A percentile compares a stretch with the other conserved stretches of the same genome.
Evolutionary conservation across 2,888 invertebrate genomes (phyloP).

Genomic region (Leucophora obtusa): DNA sequence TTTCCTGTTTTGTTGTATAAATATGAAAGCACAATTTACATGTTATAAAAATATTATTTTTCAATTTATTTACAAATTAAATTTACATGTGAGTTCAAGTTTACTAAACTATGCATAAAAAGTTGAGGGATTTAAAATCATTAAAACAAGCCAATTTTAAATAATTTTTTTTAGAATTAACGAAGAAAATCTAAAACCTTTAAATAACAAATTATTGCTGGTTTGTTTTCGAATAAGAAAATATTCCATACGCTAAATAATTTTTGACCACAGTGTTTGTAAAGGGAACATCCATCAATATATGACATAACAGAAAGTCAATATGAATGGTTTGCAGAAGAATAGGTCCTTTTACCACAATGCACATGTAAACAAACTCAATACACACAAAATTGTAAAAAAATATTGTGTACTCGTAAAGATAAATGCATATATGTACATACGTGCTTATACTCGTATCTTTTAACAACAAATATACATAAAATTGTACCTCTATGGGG

Average conservation of each 20-base stretch:
- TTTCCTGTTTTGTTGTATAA: too few relatives aligned
- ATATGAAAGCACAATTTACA: not conserved
- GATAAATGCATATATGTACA: not conserved
- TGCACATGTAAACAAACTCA: not conserved
- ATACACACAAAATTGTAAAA: not conserved
- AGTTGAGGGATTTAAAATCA: too few relatives aligned
- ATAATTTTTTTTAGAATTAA: too few relatives aligned
- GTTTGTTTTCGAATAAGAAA: too few relatives aligned
- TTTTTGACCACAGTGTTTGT: not conserved
- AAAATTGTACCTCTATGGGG: slow-evolving; percentile 1
- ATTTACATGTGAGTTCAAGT: not conserved
- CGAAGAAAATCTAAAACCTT: too few relatives aligned
- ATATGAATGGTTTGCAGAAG: not conserved
- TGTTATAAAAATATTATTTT: slow-evolving; percentile 32
- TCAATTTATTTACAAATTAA: slow-evolving; percentile 31
- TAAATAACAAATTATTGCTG: too few relatives aligned
- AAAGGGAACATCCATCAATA: slow-evolving; percentile 1
- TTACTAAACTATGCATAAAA: not conserved
- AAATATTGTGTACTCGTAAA: not conserved
- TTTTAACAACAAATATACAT: not conserved
- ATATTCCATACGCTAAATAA: not conserved
- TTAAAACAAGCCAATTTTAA: too few relatives aligned
- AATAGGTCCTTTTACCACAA: slow-evolving; percentile 1
- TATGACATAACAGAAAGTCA: slow-evolving; percentile 18
- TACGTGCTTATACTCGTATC: not conserved